A percentile compares a stretch with the other conserved stretches of the same genome.
Evolutionary conservation across 2,888 invertebrate species (phyloP).

Genomic region (Melieria crassipennis): DNA sequence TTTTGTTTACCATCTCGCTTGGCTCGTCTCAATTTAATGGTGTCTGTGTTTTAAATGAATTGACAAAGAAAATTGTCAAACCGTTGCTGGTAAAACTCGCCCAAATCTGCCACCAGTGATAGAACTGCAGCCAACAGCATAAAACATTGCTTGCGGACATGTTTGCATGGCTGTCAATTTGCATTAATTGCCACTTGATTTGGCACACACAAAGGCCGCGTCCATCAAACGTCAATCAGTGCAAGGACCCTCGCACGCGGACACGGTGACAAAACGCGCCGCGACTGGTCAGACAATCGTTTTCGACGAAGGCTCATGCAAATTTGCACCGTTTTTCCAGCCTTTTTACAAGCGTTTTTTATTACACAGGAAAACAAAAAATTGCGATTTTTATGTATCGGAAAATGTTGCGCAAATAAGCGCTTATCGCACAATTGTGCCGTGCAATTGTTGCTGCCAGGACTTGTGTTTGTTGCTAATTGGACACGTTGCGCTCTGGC

Average conservation of each 20-base stretch:
- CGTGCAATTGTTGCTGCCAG: not conserved
- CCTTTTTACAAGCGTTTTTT: not conserved
- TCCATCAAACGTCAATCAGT: slow-evolving; percentile 64
- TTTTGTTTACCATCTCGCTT: too few relatives aligned
- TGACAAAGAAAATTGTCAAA: too few relatives aligned
- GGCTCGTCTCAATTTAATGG: too few relatives aligned
- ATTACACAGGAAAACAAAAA: not conserved
- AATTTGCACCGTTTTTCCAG: not conserved
- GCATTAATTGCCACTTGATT: slow-evolving; percentile 57
- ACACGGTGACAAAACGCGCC: too few relatives aligned
- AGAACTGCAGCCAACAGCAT: too few relatives aligned
- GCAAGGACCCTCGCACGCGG: too few relatives aligned
- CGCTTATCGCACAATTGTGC: slow-evolving; percentile 3
- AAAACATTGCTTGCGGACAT: slow-evolving; percentile 4
- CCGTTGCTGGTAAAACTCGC: too few relatives aligned
- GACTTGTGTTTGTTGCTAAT: not conserved
- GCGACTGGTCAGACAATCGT: too few relatives aligned
- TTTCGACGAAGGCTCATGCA: not conserved
- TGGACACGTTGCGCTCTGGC: not conserved
- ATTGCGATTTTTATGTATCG: not conserved
- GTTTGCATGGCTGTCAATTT: slow-evolving; percentile 49
- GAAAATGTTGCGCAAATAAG: not conserved
- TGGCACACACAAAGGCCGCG: slow-evolving; percentile 55
- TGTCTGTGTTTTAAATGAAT: too few relatives aligned
- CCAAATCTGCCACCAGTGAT: too few relatives aligned